These are phyloP conservation scores for Blastomussa wellsi DNA, from an alignment of 92 coral and sea anemone genomes.

Conservation along the genomic window DNA sequence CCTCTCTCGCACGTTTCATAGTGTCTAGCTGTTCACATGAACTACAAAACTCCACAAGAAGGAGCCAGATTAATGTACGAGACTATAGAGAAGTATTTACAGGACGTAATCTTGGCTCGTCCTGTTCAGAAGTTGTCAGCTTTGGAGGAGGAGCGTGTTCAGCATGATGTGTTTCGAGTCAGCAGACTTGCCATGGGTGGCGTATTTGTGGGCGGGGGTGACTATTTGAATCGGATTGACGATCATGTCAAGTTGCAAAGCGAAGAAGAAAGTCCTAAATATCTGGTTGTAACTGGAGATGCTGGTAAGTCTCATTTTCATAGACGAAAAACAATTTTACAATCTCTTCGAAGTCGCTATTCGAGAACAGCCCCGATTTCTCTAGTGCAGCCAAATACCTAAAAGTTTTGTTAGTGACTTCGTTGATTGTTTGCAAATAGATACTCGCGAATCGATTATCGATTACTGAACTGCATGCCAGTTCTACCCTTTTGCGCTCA, in stretches of 20 bases:
- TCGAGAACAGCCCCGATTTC: neutral
- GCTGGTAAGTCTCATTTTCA: no score
- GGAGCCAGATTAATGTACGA: constrained; percentile 82
- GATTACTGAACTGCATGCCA: no score
- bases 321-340: no score
- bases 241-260: constrained; percentile 26
- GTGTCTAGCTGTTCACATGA: constrained; percentile 91
- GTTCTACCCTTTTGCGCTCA: no score
- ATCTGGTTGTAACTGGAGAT: constrained; percentile 61
- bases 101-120: constrained; percentile 58
- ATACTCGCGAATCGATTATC: neutral
- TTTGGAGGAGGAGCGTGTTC: constrained; percentile 68
- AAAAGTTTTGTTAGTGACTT: neutral
- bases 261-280: constrained; percentile 27
- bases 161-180: constrained; percentile 74
- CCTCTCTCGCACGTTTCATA: constrained; percentile 1
- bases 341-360: neutral
- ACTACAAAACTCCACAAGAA: constrained; percentile 79
- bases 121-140: constrained; percentile 54
- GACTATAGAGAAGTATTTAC: constrained; percentile 68
- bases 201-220: constrained; percentile 75
- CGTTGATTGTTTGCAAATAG: neutral
- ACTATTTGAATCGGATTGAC: constrained; percentile 63
- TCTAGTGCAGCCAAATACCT: neutral
- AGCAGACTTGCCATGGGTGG: constrained; percentile 87